Percentiles rank a stretch among this genome's conserved stretches.
These are phyloP conservation scores for Stenchaetothrips biformis DNA, from an alignment of 2,888 invertebrate species.

Conservation along the genomic window DNA sequence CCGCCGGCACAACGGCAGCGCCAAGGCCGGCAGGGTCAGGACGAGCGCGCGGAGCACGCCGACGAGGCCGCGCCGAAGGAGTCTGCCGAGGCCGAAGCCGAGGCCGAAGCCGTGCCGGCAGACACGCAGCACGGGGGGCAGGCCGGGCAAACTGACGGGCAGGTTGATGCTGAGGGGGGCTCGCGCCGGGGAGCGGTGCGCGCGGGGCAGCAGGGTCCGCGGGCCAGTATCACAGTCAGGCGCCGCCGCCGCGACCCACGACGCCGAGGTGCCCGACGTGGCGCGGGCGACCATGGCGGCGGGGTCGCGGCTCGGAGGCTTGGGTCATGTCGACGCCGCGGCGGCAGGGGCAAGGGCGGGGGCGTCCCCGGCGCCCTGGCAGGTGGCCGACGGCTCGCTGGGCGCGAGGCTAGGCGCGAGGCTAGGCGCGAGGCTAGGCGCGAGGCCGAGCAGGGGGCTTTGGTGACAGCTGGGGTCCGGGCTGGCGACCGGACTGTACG, in stretches of 20 bases:
- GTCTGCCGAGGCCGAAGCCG: too few species aligned
- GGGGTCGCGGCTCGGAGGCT: not conserved
- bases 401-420: not conserved
- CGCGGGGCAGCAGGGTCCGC: too few species aligned
- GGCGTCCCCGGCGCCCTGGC: not conserved
- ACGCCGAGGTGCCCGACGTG: not conserved
- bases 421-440: not conserved
- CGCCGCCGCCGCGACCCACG: not conserved
- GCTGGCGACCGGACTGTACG: not conserved
- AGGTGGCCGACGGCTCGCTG: not conserved
- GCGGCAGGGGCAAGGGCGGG: not conserved
- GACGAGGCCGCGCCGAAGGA: too few species aligned
- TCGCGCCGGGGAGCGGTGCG: too few species aligned
- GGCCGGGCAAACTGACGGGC: too few species aligned
- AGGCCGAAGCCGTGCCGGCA: too few species aligned
- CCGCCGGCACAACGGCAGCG: not conserved
- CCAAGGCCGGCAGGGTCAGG: not conserved
- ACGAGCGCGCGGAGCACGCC: too few species aligned
- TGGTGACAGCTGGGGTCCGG: not conserved
- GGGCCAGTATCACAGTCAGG: conserved; percentile 2
- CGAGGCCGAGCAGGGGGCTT: not conserved
- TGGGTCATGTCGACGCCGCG: conserved; percentile 7
- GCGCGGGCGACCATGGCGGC: not conserved
- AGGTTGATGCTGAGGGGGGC: too few species aligned
- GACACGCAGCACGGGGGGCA: too few species aligned